Percentiles rank a stretch among this genome's conserved stretches.
Conservation (phyloP, 2,888 invertebrate species). For the Hyposoter dolosus region DNA sequence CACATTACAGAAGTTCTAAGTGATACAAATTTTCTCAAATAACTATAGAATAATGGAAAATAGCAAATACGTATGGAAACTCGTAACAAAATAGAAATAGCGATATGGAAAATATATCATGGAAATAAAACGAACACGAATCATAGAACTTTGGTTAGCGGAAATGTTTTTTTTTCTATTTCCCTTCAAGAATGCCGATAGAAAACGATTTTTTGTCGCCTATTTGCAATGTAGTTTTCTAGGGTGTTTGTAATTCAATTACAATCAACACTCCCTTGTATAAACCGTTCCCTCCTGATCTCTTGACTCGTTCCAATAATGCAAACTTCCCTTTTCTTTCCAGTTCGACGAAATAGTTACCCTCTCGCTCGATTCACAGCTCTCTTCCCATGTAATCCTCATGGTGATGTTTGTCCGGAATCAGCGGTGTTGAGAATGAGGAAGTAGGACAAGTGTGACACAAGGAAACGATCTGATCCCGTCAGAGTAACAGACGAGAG, state of each 20-base stretch:
- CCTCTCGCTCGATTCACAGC: neutral
- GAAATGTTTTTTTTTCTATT: neutral
- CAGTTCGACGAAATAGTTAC: neutral
- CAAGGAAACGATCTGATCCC: neutral
- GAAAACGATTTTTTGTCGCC: neutral
- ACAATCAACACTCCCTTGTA: neutral
- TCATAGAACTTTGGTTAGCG: neutral
- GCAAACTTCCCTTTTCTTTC: neutral
- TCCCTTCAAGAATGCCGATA: neutral
- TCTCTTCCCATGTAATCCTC: neutral
- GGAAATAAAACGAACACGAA: neutral
- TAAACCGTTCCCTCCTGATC: neutral
- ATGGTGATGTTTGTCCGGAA: neutral
- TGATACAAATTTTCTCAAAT: neutral
- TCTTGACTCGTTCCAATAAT: neutral
- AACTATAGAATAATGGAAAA: neutral
- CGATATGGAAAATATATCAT: neutral
- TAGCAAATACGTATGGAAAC: neutral
- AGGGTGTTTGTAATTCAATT: neutral
- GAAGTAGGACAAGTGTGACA: neutral
- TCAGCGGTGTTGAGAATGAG: neutral
- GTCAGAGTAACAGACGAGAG: neutral
- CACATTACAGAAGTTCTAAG: slow-evolving; percentile 36
- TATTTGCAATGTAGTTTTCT: neutral
- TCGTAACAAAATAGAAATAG: neutral